phyloP scores from a whole-genome alignment of 2,888 invertebrate genomes.

The Ypsolopha scabrella region DNA sequence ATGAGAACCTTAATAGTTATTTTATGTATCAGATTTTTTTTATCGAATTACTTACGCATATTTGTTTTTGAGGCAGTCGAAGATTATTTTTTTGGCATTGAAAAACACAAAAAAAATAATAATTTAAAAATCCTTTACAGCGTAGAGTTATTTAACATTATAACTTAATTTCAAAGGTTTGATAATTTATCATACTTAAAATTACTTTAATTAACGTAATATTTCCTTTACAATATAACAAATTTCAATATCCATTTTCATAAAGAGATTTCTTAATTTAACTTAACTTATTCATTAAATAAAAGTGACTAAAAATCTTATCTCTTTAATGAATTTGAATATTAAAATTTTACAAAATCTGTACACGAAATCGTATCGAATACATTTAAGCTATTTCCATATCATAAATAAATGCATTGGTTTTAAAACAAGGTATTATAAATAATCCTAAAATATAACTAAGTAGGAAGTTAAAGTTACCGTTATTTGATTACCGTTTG shows the following conservation, averaged over 20 bases:
- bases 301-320: neutral
- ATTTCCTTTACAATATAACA: slow-evolving; percentile 2
- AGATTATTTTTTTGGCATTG: neutral
- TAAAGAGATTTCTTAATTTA: slow-evolving; percentile 7
- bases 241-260: slow-evolving; percentile 16
- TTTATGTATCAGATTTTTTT: slow-evolving; percentile 8
- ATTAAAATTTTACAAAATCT: slow-evolving; percentile 11
- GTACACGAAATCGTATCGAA: slow-evolving; percentile 2
- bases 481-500: neutral
- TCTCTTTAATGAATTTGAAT: slow-evolving; percentile 4
- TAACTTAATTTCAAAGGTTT: slow-evolving; percentile 6
- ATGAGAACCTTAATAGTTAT: slow-evolving; percentile 11
- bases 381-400: slow-evolving; percentile 13
- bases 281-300: no score
- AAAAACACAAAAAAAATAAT: neutral
- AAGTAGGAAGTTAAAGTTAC: neutral
- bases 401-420: slow-evolving; percentile 32
- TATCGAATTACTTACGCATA: neutral
- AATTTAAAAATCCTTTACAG: neutral
- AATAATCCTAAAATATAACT: neutral
- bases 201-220: slow-evolving; percentile 22
- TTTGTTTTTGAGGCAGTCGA: neutral
- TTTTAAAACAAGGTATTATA: slow-evolving; percentile 14
- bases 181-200: slow-evolving; percentile 39
- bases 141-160: slow-evolving; percentile 6